Base-by-base conservation (phyloP, 2,888 invertebrate species). In the Plagiodera versicolora region DNA sequence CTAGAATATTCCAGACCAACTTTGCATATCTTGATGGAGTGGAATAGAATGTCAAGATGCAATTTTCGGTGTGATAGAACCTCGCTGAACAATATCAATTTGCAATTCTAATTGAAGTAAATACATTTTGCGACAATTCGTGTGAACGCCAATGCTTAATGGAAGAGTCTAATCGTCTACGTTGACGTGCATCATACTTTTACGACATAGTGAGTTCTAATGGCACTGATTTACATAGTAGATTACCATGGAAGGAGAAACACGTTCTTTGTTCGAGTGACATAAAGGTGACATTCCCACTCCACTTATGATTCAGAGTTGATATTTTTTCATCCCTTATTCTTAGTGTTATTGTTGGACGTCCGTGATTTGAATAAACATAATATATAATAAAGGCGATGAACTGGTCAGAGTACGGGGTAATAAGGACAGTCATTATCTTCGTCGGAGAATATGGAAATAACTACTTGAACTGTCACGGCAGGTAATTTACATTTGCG, bases 201-300 rank as follows among this genome's bases (percentile, higher is more conserved):
- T 67, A 68, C 65, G 64, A 62, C 64, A 66, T 69, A 70, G 68
- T 69, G 70, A 72, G 70, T 70, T 70, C 67, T 72, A 72, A 70
- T 70, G 65, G 68, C 67, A 63, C 60, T 59, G 68, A 72, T 72
- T 72, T 72, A 71, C 72, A 72, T 72, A 70, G 68, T 64, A 70
- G 70, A 71, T 70, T 69, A 68, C 48, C 48, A 30, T 24, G 55
- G 47, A 30, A 35, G 55, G 47, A 32, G 49, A 64, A 64, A 61
- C 54, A 51, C 19, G 53, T 44, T 55, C 55, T 55, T 48, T 53
- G 47, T 55, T 52, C 49, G 17, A 30, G 19, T 24, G n/a, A 32
- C 54, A 60, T 67, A 69, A 64, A 58, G 67, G 63, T 51, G 24
- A 56, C 47, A 61, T 62, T 67, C 48, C 61, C 24, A 16, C 28